These are phyloP conservation scores for Drosophila varians DNA, from an alignment of 1,140 invertebrate genomes.

Conservation along the genomic window DNA sequence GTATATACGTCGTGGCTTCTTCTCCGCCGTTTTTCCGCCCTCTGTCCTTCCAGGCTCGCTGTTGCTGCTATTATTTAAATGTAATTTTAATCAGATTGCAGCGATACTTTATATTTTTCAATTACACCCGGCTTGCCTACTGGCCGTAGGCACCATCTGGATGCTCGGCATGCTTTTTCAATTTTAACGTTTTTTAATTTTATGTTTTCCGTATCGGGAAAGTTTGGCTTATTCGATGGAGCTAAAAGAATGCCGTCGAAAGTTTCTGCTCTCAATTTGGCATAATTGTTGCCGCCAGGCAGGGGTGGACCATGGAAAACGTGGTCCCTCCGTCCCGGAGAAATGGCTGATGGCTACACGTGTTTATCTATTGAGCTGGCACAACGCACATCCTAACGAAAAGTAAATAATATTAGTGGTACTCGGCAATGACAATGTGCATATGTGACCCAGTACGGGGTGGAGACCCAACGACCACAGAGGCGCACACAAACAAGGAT, in stretches of 20 bases:
- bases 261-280: slow-evolving; percentile 71
- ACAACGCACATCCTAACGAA: slow-evolving; percentile 70
- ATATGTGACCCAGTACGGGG: slow-evolving; percentile 64
- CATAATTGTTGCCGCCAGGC: slow-evolving; percentile 65
- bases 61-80: slow-evolving; percentile 66
- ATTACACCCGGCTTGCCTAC: slow-evolving; percentile 49
- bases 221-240: slow-evolving; percentile 54
- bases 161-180: slow-evolving; percentile 60
- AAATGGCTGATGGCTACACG: slow-evolving; percentile 28
- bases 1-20: slow-evolving; percentile 12
- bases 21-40: neutral
- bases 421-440: slow-evolving; percentile 79
- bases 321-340: neutral
- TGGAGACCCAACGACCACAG: slow-evolving; percentile 33
- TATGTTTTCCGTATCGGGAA: slow-evolving; percentile 23
- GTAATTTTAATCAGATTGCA: slow-evolving; percentile 81
- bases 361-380: slow-evolving; percentile 53
- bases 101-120: slow-evolving; percentile 79
- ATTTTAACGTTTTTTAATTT: slow-evolving; percentile 62
- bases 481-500: slow-evolving; percentile 60
- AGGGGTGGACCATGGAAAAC: neutral
- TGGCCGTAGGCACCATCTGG: slow-evolving; percentile 55
- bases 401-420: slow-evolving; percentile 82
- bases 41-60: slow-evolving; percentile 13
- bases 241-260: slow-evolving; percentile 46